phyloP scores from a whole-genome alignment of 2,797 vertebrate species.

The Sebastes diploproa region DNA sequence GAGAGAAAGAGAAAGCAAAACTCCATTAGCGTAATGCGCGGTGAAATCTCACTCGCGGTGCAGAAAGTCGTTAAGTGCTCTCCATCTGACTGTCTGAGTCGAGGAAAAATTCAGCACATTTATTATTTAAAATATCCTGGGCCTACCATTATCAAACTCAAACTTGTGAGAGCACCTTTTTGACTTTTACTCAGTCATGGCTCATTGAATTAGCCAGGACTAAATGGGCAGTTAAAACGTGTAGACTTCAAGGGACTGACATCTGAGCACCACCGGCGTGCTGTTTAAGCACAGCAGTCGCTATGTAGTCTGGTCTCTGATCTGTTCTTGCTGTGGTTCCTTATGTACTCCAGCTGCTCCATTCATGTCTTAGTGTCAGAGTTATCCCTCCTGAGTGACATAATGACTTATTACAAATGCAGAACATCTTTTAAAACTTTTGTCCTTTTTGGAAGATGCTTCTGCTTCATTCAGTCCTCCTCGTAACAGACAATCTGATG shows the following conservation, averaged over 20 bases:
- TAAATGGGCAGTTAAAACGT: slow-evolving; percentile 61
- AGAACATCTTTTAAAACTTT: background rate
- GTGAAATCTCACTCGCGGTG: slow-evolving; percentile 82
- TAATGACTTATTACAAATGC: background rate
- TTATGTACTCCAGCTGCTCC: slow-evolving; percentile 1
- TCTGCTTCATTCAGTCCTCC: background rate
- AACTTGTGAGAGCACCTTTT: slow-evolving; percentile 62
- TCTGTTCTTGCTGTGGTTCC: slow-evolving; percentile 7
- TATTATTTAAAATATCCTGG: slow-evolving; percentile 83
- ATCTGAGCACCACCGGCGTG: slow-evolving; percentile 19
- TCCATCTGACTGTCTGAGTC: slow-evolving; percentile 84
- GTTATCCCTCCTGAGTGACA: background rate
- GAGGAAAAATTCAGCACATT: slow-evolving; percentile 78
- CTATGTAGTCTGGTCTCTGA: slow-evolving; percentile 12
- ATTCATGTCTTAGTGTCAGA: background rate
- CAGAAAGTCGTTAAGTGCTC: slow-evolving; percentile 84
- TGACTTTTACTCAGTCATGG: slow-evolving; percentile 68
- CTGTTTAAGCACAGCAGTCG: slow-evolving; percentile 5
- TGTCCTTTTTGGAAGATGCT: background rate
- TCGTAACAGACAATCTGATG: background rate
- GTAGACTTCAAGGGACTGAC: slow-evolving; percentile 47
- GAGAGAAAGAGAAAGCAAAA: slow-evolving; percentile 68
- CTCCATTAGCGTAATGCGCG: slow-evolving; percentile 86
- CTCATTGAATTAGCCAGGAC: slow-evolving; percentile 66
- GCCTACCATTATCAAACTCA: slow-evolving; percentile 66